Conservation (phyloP, 92 coral and sea anemone species). For the Pocillopora grandis region DNA sequence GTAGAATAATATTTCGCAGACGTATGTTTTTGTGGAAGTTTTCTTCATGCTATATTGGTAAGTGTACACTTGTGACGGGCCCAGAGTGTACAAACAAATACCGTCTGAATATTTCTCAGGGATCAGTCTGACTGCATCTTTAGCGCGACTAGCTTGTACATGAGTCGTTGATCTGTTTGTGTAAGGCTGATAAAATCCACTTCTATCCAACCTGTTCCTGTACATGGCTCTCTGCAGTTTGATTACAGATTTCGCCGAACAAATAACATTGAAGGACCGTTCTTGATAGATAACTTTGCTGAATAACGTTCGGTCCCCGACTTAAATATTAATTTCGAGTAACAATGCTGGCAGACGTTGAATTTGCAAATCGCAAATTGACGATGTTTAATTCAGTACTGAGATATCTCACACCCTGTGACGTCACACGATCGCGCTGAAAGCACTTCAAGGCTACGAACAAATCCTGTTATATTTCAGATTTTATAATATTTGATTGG, state of each 20-base stretch:
- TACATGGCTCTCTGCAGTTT: neutral
- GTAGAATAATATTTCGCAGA: constrained; percentile 67
- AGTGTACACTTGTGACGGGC: constrained; percentile 59
- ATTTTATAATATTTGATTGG: neutral
- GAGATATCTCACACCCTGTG: neutral
- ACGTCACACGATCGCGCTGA: constrained; percentile 4
- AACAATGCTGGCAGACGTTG: neutral
- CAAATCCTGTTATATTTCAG: neutral
- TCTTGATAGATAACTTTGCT: neutral
- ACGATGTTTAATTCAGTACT: constrained; percentile 15
- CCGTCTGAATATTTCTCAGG: constrained; percentile 62
- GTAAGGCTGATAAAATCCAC: neutral
- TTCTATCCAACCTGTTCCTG: neutral
- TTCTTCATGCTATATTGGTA: constrained; percentile 66
- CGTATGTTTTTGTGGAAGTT: constrained; percentile 43
- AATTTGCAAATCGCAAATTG: constrained; percentile 29
- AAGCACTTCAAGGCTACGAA: neutral
- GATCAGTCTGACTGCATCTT: constrained; percentile 28
- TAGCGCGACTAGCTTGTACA: neutral
- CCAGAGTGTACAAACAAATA: constrained; percentile 41
- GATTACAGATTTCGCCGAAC: neutral
- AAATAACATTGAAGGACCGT: neutral
- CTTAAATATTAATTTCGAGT: neutral
- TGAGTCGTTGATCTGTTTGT: constrained; percentile 13
- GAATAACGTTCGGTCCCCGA: neutral